Percentiles rank a stretch among this genome's conserved stretches.
These are phyloP conservation scores for Equus przewalskii DNA, from an alignment of 2,113 vertebrate genomes.

Conservation along the genomic window DNA sequence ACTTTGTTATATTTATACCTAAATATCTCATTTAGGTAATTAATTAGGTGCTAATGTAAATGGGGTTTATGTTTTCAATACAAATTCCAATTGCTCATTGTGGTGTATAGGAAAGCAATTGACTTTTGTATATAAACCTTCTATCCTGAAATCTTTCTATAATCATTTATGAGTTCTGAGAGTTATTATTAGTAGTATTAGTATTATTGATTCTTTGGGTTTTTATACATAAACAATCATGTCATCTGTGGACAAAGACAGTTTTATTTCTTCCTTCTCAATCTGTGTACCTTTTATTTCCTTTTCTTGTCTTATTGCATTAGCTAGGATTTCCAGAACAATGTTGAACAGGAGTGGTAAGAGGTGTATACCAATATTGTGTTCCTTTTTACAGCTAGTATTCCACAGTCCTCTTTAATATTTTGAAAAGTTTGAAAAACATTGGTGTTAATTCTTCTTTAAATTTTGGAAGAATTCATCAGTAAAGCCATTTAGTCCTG, in stretches of 20 bases:
- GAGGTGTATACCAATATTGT: too few relatives aligned
- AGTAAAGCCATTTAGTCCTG: not conserved
- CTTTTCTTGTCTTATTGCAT: not conserved
- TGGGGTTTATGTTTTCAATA: not conserved
- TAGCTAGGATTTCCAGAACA: not conserved
- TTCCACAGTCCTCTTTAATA: not conserved
- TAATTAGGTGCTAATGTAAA: not conserved
- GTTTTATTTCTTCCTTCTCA: not conserved
- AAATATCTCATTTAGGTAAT: not conserved
- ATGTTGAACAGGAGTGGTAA: not conserved
- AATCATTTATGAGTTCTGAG: not conserved
- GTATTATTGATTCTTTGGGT: not conserved
- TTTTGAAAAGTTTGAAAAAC: not conserved
- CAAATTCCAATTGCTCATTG: not conserved
- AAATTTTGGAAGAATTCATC: not conserved
- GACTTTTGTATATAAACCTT: not conserved
- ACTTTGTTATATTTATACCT: not conserved
- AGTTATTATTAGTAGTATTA: not conserved
- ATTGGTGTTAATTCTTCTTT: not conserved
- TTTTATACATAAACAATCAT: not conserved
- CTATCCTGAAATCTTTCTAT: not conserved
- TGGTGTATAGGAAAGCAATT: not conserved
- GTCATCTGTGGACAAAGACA: not conserved
- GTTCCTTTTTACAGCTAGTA: not conserved
- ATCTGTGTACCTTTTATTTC: not conserved